Conservation (phyloP, 1,140 invertebrate genomes). For the Drosophila burlai region DNA sequence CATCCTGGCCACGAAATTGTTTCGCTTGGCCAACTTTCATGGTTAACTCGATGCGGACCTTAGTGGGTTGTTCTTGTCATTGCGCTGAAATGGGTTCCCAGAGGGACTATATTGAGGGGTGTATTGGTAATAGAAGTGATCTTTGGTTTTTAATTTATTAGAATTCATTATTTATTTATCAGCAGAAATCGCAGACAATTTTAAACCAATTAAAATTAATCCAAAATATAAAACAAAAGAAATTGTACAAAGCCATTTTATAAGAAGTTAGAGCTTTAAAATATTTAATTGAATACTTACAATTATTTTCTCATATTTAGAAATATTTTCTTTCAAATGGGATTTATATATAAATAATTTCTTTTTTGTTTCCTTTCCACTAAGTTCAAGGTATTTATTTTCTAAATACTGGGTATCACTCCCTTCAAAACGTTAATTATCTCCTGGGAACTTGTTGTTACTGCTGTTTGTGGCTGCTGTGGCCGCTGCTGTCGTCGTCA, state of each 20-base stretch:
- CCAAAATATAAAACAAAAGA: no score
- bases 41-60: constrained; percentile 51
- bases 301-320: neutral
- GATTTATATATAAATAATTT: neutral
- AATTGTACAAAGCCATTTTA: no score
- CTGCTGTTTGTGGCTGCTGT: constrained; percentile 28
- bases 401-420: constrained; percentile 7
- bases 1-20: constrained; percentile 65
- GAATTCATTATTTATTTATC: no score
- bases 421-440: neutral
- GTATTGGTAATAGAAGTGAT: neutral
- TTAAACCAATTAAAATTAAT: no score
- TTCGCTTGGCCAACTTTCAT: constrained; percentile 77
- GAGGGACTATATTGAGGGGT: constrained; percentile 7
- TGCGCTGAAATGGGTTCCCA: constrained; percentile 19
- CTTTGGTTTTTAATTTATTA: neutral
- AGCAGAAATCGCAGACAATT: no score
- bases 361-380: no score
- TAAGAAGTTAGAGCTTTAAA: no score
- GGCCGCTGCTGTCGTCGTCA: constrained; percentile 62
- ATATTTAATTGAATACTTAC: no score
- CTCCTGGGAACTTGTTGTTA: constrained; percentile 26
- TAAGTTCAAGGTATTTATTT: neutral
- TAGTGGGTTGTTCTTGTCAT: constrained; percentile 34
- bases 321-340: no score